phyloP scores from a whole-genome alignment of 2,113 vertebrate species.

The Ursus arctos region DNA sequence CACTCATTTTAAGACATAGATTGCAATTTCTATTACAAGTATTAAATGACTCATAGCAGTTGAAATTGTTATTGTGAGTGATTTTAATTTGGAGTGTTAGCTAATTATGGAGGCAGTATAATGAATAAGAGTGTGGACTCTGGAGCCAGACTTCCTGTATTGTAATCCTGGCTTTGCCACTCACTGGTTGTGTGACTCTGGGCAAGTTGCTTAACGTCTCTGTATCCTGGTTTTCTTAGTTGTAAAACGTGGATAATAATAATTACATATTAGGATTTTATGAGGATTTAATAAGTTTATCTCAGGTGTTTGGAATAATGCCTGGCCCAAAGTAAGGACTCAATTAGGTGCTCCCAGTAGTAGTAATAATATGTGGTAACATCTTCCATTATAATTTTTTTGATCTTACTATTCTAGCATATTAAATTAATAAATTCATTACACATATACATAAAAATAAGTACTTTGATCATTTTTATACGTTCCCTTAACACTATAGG shows the following conservation, averaged over 20 bases:
- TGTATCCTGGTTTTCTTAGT: neutral
- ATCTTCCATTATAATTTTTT: neutral
- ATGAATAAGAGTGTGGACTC: neutral
- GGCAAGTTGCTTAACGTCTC: neutral
- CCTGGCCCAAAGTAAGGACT: neutral
- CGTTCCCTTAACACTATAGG: neutral
- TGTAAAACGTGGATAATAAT: neutral
- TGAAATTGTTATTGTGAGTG: neutral
- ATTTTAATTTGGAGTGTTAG: neutral
- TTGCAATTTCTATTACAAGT: neutral
- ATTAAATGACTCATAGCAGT: conserved; percentile 2
- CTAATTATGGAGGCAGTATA: neutral
- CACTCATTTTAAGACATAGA: neutral
- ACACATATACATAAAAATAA: neutral
- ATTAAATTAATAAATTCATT: conserved; percentile 34
- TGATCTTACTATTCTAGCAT: neutral
- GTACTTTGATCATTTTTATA: conserved; percentile 12
- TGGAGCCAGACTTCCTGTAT: neutral
- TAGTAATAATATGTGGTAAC: neutral
- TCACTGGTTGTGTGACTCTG: neutral
- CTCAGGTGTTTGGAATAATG: neutral
- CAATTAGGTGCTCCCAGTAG: neutral
- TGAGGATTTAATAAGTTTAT: neutral
- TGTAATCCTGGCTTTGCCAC: neutral
- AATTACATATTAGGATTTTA: neutral